Conservation (phyloP, 2,888 invertebrate species). For the Drosophila maculinotata region DNA sequence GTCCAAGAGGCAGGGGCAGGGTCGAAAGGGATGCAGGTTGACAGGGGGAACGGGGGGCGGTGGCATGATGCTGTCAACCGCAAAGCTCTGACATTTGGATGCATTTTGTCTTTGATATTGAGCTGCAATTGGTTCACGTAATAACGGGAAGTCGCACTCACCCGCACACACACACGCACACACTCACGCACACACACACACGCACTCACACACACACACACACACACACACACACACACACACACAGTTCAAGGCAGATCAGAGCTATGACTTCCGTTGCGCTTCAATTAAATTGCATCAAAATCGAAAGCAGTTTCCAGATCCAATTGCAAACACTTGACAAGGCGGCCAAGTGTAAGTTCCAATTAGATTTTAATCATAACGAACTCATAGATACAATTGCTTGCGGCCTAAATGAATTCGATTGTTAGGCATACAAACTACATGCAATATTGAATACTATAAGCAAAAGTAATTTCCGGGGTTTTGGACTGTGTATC, state of each 20-base stretch:
- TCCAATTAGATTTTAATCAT: slow-evolving; percentile 2
- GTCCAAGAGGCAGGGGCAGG: background rate
- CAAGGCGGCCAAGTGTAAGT: background rate
- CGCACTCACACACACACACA: slow-evolving; percentile 11
- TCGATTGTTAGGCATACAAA: no score
- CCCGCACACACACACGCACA: slow-evolving; percentile 20
- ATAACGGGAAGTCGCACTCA: slow-evolving; percentile 53
- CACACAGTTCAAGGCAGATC: slow-evolving; percentile 8
- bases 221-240: slow-evolving; percentile 20
- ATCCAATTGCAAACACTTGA: slow-evolving; percentile 24
- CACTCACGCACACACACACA: slow-evolving; percentile 8
- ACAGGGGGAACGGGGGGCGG: background rate
- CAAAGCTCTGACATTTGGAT: slow-evolving; percentile 56
- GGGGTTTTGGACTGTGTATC: no score
- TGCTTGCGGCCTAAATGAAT: no score
- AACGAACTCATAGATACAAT: no score
- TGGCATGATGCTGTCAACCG: slow-evolving; percentile 42
- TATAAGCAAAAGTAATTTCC: no score
- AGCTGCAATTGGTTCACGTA: slow-evolving; percentile 45
- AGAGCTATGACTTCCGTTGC: slow-evolving; percentile 28
- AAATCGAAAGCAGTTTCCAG: slow-evolving; percentile 14
- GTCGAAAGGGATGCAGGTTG: background rate
- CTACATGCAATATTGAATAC: background rate
- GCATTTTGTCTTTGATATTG: slow-evolving; percentile 58
- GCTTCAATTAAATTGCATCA: slow-evolving; percentile 7